Conservation (phyloP, 2,113 vertebrate genomes). For the Hyperopisus bebe region DNA sequence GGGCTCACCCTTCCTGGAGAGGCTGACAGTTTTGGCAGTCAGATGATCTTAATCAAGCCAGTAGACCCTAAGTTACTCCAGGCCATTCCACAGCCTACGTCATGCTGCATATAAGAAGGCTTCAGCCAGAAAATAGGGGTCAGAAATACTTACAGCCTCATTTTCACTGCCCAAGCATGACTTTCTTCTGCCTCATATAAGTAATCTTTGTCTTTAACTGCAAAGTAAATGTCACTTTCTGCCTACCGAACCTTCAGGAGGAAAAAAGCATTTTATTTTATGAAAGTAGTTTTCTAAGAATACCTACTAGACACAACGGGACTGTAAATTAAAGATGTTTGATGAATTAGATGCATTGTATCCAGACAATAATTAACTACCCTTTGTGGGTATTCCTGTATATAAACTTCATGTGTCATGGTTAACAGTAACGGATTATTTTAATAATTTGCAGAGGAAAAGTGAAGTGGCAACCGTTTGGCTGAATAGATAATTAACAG, state of each 20-base stretch:
- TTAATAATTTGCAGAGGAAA: conserved; percentile 6
- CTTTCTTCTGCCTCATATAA: neutral
- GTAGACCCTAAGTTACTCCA: neutral
- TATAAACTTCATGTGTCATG: conserved; percentile 2
- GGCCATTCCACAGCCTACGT: neutral
- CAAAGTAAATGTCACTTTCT: neutral
- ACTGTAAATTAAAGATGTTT: neutral
- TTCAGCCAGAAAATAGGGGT: neutral
- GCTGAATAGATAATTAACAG: neutral
- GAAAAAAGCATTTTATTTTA: neutral
- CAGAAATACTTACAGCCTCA: neutral
- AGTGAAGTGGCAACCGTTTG: neutral
- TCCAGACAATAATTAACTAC: conserved; percentile 9
- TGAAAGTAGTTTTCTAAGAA: neutral
- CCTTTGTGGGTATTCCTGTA: neutral
- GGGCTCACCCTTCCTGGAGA: neutral
- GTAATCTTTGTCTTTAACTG: neutral
- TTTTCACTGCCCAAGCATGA: neutral
- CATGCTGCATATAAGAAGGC: neutral
- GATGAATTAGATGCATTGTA: neutral
- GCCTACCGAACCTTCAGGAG: too few species aligned
- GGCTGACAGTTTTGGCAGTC: neutral
- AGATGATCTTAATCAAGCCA: neutral
- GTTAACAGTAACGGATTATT: neutral
- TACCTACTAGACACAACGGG: neutral